Conservation (phyloP, 2,797 vertebrate genomes). For the Spinus olivaceus region DNA sequence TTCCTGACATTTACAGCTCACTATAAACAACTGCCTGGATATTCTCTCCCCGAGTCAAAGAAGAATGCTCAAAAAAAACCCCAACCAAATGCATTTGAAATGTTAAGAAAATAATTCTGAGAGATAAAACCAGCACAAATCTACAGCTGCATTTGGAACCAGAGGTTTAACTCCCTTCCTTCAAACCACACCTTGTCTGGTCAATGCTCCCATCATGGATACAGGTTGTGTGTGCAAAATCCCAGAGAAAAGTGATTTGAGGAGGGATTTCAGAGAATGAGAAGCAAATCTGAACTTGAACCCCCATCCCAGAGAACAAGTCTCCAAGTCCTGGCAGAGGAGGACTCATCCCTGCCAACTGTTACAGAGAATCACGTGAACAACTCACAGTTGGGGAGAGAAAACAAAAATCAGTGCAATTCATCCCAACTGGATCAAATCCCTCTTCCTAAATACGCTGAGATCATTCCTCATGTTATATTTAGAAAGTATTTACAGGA, state of each 20-base stretch:
- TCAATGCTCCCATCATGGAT: rapidly evolving
- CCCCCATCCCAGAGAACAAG: background rate
- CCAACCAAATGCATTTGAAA: background rate
- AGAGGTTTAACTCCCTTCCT: background rate
- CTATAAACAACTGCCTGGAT: conserved; percentile 4
- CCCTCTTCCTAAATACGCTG: background rate
- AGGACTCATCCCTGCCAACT: background rate
- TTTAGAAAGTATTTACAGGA: background rate
- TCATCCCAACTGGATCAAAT: background rate
- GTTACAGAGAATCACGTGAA: background rate
- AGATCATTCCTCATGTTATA: background rate
- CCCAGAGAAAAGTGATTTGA: background rate
- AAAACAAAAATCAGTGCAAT: background rate
- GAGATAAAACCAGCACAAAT: background rate
- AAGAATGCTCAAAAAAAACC: background rate
- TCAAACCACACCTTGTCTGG: background rate
- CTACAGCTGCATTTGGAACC: rapidly evolving
- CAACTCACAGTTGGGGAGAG: background rate
- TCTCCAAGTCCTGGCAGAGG: background rate
- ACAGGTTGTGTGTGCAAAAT: background rate
- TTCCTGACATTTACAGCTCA: background rate
- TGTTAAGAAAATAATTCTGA: background rate
- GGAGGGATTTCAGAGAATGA: background rate
- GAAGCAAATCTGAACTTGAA: background rate
- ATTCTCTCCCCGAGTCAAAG: background rate